Percentiles rank a stretch among this genome's conserved stretches.
Conservation (phyloP, 1,140 invertebrate species). For the Aphaenogaster rudis region DNA sequence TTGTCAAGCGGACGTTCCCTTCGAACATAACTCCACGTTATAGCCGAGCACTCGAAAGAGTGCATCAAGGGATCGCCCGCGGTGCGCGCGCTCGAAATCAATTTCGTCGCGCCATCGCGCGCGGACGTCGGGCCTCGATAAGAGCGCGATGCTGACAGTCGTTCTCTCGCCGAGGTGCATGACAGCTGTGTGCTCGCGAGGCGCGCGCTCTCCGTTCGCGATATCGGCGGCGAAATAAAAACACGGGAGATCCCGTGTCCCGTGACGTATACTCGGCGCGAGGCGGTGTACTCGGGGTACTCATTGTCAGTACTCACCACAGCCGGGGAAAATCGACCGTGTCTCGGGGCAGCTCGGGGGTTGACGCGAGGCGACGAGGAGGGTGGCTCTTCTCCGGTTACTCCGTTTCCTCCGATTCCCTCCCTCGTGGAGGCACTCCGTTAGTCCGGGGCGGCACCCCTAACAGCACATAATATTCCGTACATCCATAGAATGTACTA, state of each 20-base stretch:
- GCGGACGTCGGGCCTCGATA: conserved; percentile 29
- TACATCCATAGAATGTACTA: too few relatives aligned
- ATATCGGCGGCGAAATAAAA: neutral
- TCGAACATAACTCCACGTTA: neutral
- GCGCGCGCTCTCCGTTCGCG: neutral
- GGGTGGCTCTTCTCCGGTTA: neutral
- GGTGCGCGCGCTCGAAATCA: conserved; percentile 43
- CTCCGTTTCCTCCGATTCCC: neutral
- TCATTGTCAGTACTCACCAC: conserved; percentile 56
- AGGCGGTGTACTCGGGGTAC: too few relatives aligned
- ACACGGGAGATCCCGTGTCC: neutral
- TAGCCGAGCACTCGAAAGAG: conserved; percentile 5
- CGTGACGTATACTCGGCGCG: too few relatives aligned
- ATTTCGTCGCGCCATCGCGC: conserved; percentile 56
- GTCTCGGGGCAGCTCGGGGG: conserved; percentile 38
- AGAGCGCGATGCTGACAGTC: conserved; percentile 13
- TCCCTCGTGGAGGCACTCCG: conserved; percentile 38
- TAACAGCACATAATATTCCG: too few relatives aligned
- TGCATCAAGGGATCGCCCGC: conserved; percentile 36
- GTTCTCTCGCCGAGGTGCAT: neutral
- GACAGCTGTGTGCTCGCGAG: neutral
- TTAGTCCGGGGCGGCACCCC: conserved; percentile 53
- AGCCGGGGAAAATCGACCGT: conserved; percentile 32
- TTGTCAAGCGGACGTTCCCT: neutral
- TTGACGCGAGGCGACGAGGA: neutral